Evolutionary conservation across 2,797 vertebrate species (phyloP).

Genomic region (Pseudomugil tenellus): DNA sequence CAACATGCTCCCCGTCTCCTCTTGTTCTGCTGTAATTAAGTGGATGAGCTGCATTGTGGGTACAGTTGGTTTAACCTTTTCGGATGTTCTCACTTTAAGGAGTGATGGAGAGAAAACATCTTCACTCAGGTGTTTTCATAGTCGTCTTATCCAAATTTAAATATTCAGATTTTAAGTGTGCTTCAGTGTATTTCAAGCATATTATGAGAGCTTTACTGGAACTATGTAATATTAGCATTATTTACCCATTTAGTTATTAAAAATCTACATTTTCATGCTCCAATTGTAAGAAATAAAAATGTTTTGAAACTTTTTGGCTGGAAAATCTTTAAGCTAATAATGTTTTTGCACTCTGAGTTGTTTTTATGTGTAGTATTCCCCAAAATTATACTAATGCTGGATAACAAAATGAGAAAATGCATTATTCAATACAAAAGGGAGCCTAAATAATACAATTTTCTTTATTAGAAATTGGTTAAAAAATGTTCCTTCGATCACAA

Average conservation of each 20-base stretch:
- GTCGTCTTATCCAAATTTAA: neutral
- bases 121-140: neutral
- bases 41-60: conserved; percentile 38
- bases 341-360: too few species aligned
- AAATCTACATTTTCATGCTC: too few species aligned
- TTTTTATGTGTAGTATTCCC: neutral
- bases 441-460: neutral
- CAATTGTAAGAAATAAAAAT: too few species aligned
- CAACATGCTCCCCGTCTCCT: conserved; percentile 69
- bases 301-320: too few species aligned
- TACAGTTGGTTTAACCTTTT: conserved; percentile 60
- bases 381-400: conserved; percentile 9
- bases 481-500: neutral
- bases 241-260: too few species aligned
- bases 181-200: neutral
- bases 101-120: conserved; percentile 4
- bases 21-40: conserved; percentile 59
- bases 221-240: too few species aligned
- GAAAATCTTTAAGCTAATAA: too few species aligned
- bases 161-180: neutral
- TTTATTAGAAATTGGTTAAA: neutral
- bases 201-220: neutral
- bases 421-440: neutral
- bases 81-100: conserved; percentile 41
- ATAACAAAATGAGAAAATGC: conserved; percentile 4